Conservation (phyloP, 2,797 vertebrate genomes). For the Petrocephalus sullivani region DNA sequence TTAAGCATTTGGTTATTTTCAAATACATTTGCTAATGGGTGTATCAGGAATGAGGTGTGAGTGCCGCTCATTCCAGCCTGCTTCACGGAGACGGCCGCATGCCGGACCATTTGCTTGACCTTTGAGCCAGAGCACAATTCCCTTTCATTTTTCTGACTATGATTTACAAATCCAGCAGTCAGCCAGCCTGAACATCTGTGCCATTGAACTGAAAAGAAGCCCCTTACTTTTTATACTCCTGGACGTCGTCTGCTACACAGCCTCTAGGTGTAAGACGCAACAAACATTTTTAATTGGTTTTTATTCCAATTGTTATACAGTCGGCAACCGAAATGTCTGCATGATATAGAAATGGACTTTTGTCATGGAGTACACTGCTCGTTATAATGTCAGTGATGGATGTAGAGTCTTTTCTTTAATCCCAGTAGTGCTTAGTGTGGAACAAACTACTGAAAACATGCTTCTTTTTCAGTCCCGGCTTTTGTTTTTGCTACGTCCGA, state of each 20-base stretch:
- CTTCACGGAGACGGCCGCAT: not conserved
- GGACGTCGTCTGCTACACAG: not conserved
- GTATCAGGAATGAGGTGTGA: constrained; percentile 30
- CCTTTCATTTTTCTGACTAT: not conserved
- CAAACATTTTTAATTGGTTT: constrained; percentile 29
- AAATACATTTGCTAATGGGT: constrained; percentile 42
- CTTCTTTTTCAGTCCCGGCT: not conserved
- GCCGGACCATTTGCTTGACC: not conserved
- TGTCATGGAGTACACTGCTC: constrained; percentile 21
- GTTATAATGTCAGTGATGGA: constrained; percentile 1
- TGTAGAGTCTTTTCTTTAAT: constrained; percentile 37
- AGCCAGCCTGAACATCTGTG: constrained; percentile 25
- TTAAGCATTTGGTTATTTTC: constrained; percentile 6
- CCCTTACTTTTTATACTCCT: constrained; percentile 36
- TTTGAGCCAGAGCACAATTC: not conserved
- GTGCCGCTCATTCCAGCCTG: constrained; percentile 20
- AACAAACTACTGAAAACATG: constrained; percentile 23
- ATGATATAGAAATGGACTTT: constrained; percentile 20
- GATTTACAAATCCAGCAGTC: constrained; percentile 7
- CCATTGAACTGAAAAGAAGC: constrained; percentile 16
- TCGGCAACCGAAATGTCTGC: constrained; percentile 27
- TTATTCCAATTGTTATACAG: constrained; percentile 22
- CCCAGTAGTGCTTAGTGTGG: constrained; percentile 45
- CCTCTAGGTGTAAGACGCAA: constrained; percentile 24
- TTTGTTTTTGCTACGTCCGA: not conserved